Base-by-base conservation (phyloP, 2,888 invertebrate genomes). In the Sinopyrophorus schimmeli region DNA sequence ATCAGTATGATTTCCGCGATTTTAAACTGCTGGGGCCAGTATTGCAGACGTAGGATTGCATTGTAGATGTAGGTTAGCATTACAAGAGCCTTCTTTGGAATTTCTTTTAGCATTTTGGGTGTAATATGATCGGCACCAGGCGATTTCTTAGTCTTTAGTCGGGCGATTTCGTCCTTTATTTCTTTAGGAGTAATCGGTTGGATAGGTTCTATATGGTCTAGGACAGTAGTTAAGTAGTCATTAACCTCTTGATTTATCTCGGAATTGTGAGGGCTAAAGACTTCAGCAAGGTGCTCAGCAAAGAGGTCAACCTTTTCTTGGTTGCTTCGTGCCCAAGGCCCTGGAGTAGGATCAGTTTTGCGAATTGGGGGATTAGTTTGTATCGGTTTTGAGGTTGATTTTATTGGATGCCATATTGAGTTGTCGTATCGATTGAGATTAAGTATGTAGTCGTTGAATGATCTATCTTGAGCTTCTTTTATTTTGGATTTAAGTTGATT, bases 401-500 rank as follows among this genome's bases (percentile, higher is more conserved):
- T n/a, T n/a, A n/a, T n/a, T n/a, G n/a, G n/a, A n/a, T n/a, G n/a
- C n/a, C n/a, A n/a, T n/a, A n/a, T n/a, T n/a, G n/a, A n/a, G n/a
- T n/a, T n/a, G n/a, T n/a, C n/a, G n/a, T n/a, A n/a, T n/a, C 28
- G 24, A 9, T 24, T 24, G 4, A 24, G 24, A n/a, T n/a, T n/a
- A 24, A n/a, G 24, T 10, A 35, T 24, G 4, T 35, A 35, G 10
- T 35, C 14, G 18, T 5, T 5, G 21, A 35, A 35, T 5, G 15
- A 16, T 5, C 9, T 35, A 10, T 21, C 15, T 2, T 15, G 10
- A 7, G 9, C n/a, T 21, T 35, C 20, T 17, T 35, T 21, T 35
- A 35, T 7, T 6, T 21, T 18, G 15, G 11, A 3, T 10, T 30
- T 34, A 40, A 47, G 14, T 37, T 35, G 5, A 30, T 42, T 5